Base-by-base conservation (phyloP, 2,888 invertebrate genomes). In the Phortica magna region DNA sequence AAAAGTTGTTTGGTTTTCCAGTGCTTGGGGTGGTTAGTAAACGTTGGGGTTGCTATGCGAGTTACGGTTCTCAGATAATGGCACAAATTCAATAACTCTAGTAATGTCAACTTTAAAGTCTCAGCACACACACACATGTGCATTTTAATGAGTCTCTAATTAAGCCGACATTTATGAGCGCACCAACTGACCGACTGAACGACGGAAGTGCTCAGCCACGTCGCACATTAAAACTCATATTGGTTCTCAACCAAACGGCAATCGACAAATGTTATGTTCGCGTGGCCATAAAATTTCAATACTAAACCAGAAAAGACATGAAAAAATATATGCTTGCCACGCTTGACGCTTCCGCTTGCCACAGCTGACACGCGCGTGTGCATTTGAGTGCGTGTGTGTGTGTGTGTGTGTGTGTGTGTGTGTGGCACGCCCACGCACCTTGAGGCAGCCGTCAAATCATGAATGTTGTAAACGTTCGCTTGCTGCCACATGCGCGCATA, bases 401-500 rank as follows among this genome's bases (percentile, higher is more conserved):
- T 22, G 9, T 31, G 31, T 17, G 53, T 53, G 59, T 39, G 41
- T 64, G 14, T 31, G 31, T 31, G 22, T 31, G 31, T 31, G 22
- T 22, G 14, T 22, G 9, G 12, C 7, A 64, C 22, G 6, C 39
- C 39, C 14, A 9, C 17, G 41, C 83, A n/a, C 9, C 3, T 5
- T 1, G 6, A 9, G 19, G 17, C 59, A 59, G 9, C 14, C 14
- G 14, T 31, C 68, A 67, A 67, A 67, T 67, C 39, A 31, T 48
- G 7, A 19, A 53, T 53, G 59, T 59, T 59, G 19, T 17, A 59
- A 64, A 65, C 41, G 22, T 61, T 6, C 19, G 19, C 61, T 22
- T 61, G 19, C 79, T 78, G 77, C 78, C 80, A 83, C 41, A 73
- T 68, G 67, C 73, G 76, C 79, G 70, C 76, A 77, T 83, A 86